phyloP scores from a whole-genome alignment of 1,140 invertebrate genomes.

The Atta cephalotes region DNA sequence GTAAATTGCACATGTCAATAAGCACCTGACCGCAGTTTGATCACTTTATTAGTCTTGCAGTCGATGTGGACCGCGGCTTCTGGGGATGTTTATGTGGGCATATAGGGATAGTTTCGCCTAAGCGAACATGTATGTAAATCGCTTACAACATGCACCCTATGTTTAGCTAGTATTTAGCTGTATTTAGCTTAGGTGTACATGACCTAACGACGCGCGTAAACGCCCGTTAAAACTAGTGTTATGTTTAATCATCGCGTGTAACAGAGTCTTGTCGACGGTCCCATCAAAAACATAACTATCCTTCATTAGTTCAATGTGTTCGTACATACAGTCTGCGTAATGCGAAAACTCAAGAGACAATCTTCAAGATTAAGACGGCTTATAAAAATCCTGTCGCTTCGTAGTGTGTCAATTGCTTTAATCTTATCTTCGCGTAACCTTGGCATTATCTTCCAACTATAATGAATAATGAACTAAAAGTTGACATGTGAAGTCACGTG shows the following conservation, averaged over 20 bases:
- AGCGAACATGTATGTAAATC: slow-evolving; percentile 34
- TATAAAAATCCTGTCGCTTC: background rate
- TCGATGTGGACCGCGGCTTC: slow-evolving; percentile 21
- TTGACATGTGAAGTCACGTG: background rate
- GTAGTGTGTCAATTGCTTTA: background rate
- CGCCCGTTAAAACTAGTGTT: background rate
- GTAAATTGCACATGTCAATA: slow-evolving; percentile 42
- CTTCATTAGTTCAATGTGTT: background rate
- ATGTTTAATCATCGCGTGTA: slow-evolving; percentile 2
- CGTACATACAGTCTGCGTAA: background rate
- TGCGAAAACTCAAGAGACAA: slow-evolving; percentile 3
- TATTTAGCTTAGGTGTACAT: slow-evolving; percentile 35
- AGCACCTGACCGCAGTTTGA: slow-evolving; percentile 27
- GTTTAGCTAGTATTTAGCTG: slow-evolving; percentile 40
- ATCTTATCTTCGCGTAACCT: background rate
- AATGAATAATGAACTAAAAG: slow-evolving; percentile 3
- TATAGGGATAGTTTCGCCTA: slow-evolving; percentile 20
- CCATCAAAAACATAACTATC: background rate
- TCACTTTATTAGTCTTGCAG: slow-evolving; percentile 59
- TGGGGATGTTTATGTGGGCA: slow-evolving; percentile 27
- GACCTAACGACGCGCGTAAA: slow-evolving; percentile 17
- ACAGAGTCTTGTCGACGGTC: background rate
- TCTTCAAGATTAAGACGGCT: background rate
- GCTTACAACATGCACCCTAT: slow-evolving; percentile 36
- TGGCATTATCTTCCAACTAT: slow-evolving; percentile 11